Conservation (phyloP, 2,113 vertebrate genomes). For the Poecilia latipinna region DNA sequence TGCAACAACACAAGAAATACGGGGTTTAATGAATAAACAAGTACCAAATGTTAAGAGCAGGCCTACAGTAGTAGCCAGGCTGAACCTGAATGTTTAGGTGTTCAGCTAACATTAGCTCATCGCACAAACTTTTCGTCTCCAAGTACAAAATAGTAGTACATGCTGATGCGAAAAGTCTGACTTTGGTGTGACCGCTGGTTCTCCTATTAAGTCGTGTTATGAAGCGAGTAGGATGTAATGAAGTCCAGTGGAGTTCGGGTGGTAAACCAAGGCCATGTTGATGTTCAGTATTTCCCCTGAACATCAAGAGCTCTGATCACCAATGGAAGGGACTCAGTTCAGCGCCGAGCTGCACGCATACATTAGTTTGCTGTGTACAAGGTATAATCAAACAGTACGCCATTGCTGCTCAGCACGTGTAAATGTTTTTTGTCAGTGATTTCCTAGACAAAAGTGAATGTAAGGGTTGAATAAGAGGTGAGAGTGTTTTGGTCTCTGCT, state of each 20-base stretch:
- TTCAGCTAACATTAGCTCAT: neutral
- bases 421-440: neutral
- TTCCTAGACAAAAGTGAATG: neutral
- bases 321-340: too few species aligned
- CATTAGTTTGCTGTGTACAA: too few species aligned
- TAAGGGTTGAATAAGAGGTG: neutral
- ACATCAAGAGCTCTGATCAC: neutral
- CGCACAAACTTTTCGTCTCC: neutral
- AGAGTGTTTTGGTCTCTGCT: too few species aligned
- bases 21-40: neutral
- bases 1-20: neutral
- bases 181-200: neutral
- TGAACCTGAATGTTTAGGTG: neutral
- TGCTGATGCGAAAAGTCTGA: neutral
- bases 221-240: slow-evolving; percentile 3
- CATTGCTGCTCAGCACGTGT: too few species aligned
- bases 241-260: slow-evolving; percentile 32
- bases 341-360: too few species aligned
- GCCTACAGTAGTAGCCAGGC: neutral
- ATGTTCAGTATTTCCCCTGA: neutral
- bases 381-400: too few species aligned
- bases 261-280: slow-evolving; percentile 46
- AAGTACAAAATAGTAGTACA: neutral
- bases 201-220: neutral
- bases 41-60: neutral